Base-by-base conservation (phyloP, 2,888 invertebrate genomes). In the Helleia helle region DNA sequence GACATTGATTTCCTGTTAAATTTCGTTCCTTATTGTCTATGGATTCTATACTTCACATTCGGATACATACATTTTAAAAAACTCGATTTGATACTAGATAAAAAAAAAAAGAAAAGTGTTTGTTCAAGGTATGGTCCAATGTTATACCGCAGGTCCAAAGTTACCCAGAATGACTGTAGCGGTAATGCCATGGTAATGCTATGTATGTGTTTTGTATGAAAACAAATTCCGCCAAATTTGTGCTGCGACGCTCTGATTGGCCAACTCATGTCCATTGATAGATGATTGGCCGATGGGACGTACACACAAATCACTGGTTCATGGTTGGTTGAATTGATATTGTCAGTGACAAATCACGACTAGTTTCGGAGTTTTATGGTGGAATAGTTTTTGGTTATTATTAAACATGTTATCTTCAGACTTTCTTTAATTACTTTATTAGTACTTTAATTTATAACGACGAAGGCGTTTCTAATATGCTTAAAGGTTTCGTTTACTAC, bases 401-500 rank as follows among this genome's bases (percentile, higher is more conserved):
- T 15, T 36, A 9, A 9, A 12, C 24, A 42, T 5, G 6, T 36
- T 29, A 17, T 43, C 43, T 13, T 36, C 15, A 14, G 7, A 6
- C 28, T 36, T 36, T 9, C 40, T 36, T 26, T 40, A 15, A 4
- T 30, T 43, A 24, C 18, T n/a, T n/a, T n/a, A n/a, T n/a, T n/a
- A n/a, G n/a, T n/a, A n/a, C n/a, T n/a, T 40, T 12, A 7, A 30
- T 30, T 40, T 43, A 14, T 38, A 42, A 12, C 42, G 11, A 3
- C 15, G 25, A 7, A 42, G 13, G 8, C 42, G 12, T 34, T 38
- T 38, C 7, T 38, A 14, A 8, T 37, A 12, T 7, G 41, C 41
- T 29, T 41, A 37, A 41, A 41, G 11, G 41, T 37, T 30, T 7
- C 41, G 41, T 37, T 41, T 41, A 7, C 7, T 7, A 8, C 12